These are phyloP conservation scores for Aphaenogaster floridana DNA, from an alignment of 1,140 invertebrate species.

Conservation along the genomic window DNA sequence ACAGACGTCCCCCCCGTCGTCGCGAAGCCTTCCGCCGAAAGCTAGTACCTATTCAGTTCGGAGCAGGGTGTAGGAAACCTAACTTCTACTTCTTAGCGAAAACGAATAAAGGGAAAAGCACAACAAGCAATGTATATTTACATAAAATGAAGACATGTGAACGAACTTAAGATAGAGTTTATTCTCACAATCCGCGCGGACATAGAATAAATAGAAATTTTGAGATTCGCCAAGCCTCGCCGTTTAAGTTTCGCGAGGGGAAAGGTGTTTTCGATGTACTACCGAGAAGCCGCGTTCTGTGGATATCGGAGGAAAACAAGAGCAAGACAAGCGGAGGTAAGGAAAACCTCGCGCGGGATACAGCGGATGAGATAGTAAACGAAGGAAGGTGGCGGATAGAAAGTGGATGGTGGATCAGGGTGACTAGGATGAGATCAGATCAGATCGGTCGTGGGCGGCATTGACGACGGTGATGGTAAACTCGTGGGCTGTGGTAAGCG, in stretches of 20 bases:
- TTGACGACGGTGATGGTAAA: constrained; percentile 78
- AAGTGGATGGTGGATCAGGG: constrained; percentile 70
- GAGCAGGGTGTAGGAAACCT: neutral
- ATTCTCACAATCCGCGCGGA: neutral
- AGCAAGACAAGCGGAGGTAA: neutral
- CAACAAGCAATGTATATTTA: neutral
- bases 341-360: constrained; percentile 45
- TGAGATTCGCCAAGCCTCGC: neutral
- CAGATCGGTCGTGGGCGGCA: constrained; percentile 77
- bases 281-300: neutral
- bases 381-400: constrained; percentile 18
- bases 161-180: neutral
- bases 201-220: neutral
- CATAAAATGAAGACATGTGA: constrained; percentile 1
- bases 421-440: constrained; percentile 81
- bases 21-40: neutral
- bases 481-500: constrained; percentile 84
- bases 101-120: neutral
- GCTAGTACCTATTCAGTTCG: constrained; percentile 29
- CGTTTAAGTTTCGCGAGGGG: constrained; percentile 1
- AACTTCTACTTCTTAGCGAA: constrained; percentile 10
- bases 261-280: neutral
- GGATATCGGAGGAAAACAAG: constrained; percentile 12
- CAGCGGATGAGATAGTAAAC: constrained; percentile 22
- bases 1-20: constrained; percentile 1